A percentile compares a stretch with the other conserved stretches of the same genome.
phyloP scores from a whole-genome alignment of 2,888 invertebrate species.

The Macrosiphum euphorbiae region DNA sequence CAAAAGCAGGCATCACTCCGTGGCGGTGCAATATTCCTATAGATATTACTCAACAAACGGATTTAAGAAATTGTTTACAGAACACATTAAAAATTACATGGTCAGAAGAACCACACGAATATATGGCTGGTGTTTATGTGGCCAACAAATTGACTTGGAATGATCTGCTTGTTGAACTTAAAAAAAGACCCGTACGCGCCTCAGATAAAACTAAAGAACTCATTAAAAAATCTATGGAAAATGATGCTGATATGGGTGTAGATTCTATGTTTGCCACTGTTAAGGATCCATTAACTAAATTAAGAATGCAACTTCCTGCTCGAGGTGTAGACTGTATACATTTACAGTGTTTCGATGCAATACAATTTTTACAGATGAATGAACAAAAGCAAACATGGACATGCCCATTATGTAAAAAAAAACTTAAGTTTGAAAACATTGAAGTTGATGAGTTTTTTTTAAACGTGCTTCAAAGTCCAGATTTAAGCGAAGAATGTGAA shows the following conservation, averaged over 20 bases:
- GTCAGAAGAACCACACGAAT: slow-evolving; percentile 49
- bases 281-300: slow-evolving; percentile 93
- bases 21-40: slow-evolving; percentile 60
- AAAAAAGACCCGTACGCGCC: slow-evolving; percentile 32
- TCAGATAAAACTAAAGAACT: slow-evolving; percentile 41
- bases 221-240: slow-evolving; percentile 75
- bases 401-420: slow-evolving; percentile 96
- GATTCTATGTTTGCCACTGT: slow-evolving; percentile 93
- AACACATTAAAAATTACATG: slow-evolving; percentile 51
- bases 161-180: slow-evolving; percentile 46
- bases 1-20: slow-evolving; percentile 55
- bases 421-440: slow-evolving; percentile 48
- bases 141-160: slow-evolving; percentile 44
- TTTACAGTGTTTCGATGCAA: slow-evolving; percentile 98
- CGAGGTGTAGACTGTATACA: slow-evolving; percentile 93
- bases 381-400: slow-evolving; percentile 98
- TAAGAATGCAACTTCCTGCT: slow-evolving; percentile 91
- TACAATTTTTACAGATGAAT: slow-evolving; percentile 96
- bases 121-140: slow-evolving; percentile 52
- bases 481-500: slow-evolving; percentile 46
- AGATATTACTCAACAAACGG: slow-evolving; percentile 55
- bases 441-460: slow-evolving; percentile 61
- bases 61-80: slow-evolving; percentile 54
- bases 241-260: slow-evolving; percentile 94
- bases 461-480: slow-evolving; percentile 44